Base-by-base conservation (phyloP, 2,113 vertebrate species). In the Colius striatus region DNA sequence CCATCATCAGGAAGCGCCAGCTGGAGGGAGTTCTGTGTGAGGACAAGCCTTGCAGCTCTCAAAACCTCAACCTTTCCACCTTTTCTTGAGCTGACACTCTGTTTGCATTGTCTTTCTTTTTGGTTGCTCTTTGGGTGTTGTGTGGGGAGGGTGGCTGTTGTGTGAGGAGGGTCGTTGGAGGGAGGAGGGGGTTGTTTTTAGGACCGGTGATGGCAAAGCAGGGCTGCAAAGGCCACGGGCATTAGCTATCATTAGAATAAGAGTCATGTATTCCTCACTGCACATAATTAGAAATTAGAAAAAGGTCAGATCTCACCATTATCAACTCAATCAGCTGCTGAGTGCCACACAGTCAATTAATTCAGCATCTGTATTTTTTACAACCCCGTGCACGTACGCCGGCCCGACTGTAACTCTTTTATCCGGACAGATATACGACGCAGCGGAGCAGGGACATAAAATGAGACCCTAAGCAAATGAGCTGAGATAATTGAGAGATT, bases 281-380 rank as follows among this genome's bases (percentile, higher is more conserved):
- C 98, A 97, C 97, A 96, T 99, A 99, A 99, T 99, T 98, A 98
- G 98, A 99, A 99, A 98, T 98, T 98, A 99, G 98, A 98, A 97
- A 98, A 98, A 99, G 98, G 98, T 99, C 98, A 98, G 97, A 98
- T 98, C 97, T 97, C 98, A 96, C 98, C 98, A 98, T 99, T 98
- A 98, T 98, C 98, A 97, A 98, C 98, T 98, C 98, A 98, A 98
- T 98, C 98, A 98, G 97, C 98, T 96, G 98, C 99, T 95, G 98
- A 98, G 98, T 98, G 98, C 98, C 98, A 97, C 98, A 99, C 99
- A 99, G 98, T 99, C 99, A 99, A 99, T 99, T 99, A 99, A 99
- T 99, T 98, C 98, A 98, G 98, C 99, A 99, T 99, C 99, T 99
- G 99, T 99, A 98, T 99, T 99, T 98, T 99, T 99, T 99, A 99